Percentiles rank a stretch among this genome's conserved stretches.
Conservation (phyloP, 2,888 invertebrate species). For the Catocala nupta region DNA sequence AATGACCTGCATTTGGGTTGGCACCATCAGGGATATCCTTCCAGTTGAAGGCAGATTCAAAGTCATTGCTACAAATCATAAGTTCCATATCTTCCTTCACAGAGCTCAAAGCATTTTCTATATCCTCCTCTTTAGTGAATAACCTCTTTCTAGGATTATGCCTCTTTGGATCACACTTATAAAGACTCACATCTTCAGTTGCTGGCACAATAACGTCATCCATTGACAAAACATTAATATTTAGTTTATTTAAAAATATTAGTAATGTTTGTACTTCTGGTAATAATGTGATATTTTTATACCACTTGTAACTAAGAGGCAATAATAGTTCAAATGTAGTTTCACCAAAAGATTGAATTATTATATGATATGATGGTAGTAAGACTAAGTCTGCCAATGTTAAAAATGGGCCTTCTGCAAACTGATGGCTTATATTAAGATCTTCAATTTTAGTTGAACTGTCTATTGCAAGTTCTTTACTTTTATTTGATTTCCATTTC, state of each 20-base stretch:
- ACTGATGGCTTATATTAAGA: constrained; percentile 89
- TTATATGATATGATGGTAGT: constrained; percentile 90
- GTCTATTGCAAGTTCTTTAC: constrained; percentile 73
- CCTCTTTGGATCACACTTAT: constrained; percentile 92
- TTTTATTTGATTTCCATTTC: constrained; percentile 82
- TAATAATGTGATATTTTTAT: constrained; percentile 68
- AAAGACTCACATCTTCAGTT: constrained; percentile 89
- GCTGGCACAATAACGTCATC: constrained; percentile 73
- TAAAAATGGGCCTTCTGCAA: constrained; percentile 93
- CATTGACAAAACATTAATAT: constrained; percentile 41
- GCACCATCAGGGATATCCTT: constrained; percentile 90
- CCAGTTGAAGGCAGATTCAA: constrained; percentile 88
- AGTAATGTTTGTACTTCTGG: constrained; percentile 53
- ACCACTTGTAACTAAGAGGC: constrained; percentile 90
- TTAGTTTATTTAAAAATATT: constrained; percentile 46
- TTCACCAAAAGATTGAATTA: constrained; percentile 81
- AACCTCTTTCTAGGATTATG: constrained; percentile 91
- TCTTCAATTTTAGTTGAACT: constrained; percentile 81
- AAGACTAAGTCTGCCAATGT: constrained; percentile 95
- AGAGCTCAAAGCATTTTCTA: constrained; percentile 87
- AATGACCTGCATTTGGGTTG: constrained; percentile 92
- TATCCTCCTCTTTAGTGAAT: constrained; percentile 92
- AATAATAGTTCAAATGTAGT: constrained; percentile 74
- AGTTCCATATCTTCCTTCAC: constrained; percentile 80
- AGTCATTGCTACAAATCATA: constrained; percentile 64